phyloP scores from a whole-genome alignment of 2,113 vertebrate genomes.

The Aphyosemion australe region DNA sequence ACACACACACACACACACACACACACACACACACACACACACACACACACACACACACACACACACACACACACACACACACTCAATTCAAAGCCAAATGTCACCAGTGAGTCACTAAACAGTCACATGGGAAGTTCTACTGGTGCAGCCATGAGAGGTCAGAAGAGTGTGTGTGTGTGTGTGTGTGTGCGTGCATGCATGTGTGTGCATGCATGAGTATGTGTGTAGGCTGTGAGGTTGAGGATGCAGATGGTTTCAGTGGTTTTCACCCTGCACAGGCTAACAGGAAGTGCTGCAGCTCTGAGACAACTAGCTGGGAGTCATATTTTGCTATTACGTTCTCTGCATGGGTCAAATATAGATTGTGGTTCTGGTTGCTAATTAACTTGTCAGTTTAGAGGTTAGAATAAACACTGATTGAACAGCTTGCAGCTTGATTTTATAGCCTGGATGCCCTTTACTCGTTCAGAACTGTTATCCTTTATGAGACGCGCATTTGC shows the following conservation, averaged over 20 bases:
- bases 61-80: no score
- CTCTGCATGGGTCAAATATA: constrained; percentile 19
- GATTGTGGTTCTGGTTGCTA: constrained; percentile 15
- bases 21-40: no score
- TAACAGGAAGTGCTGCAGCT: constrained; percentile 63
- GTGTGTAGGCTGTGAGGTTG: constrained; percentile 36
- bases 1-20: neutral
- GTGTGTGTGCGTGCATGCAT: neutral
- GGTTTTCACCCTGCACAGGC: constrained; percentile 43
- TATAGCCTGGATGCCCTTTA: constrained; percentile 34
- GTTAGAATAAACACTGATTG: constrained; percentile 33
- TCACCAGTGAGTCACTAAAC: constrained; percentile 63
- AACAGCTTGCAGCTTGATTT: constrained; percentile 16
- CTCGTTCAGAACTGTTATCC: constrained; percentile 12
- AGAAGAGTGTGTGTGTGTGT: constrained; percentile 13
- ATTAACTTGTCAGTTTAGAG: constrained; percentile 40
- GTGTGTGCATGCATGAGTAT: constrained; percentile 11
- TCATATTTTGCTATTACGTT: constrained; percentile 1
- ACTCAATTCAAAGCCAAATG: constrained; percentile 56
- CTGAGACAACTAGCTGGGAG: constrained; percentile 27
- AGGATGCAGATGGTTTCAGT: constrained; percentile 61
- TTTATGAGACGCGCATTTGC: constrained; percentile 18
- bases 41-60: no score
- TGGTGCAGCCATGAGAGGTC: constrained; percentile 33
- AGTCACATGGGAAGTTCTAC: constrained; percentile 48